Evolutionary conservation across 2,113 vertebrate species (phyloP).

Genomic region (Paracanthobrama guichenoti): DNA sequence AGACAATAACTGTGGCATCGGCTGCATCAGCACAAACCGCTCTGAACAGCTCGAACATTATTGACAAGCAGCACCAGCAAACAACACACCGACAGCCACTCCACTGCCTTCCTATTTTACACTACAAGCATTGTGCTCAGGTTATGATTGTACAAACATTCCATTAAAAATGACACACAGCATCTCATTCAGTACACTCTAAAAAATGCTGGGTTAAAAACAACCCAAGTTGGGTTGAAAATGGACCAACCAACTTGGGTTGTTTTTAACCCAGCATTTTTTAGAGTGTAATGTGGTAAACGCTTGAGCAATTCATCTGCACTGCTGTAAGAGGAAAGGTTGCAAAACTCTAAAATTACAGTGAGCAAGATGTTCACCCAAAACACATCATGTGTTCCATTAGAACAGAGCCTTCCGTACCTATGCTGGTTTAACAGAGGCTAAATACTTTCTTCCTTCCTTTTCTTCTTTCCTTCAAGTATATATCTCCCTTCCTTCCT

Average conservation of each 20-base stretch:
- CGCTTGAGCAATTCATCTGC: neutral
- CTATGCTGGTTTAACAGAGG: neutral
- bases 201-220: no score
- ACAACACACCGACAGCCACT: constrained; percentile 17
- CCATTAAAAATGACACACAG: neutral
- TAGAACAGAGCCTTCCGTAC: neutral
- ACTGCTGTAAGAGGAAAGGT: neutral
- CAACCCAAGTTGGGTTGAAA: no score
- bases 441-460: neutral
- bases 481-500: no score
- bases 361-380: neutral
- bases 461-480: neutral
- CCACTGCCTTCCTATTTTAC: neutral
- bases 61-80: constrained; percentile 2
- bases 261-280: no score
- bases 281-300: neutral
- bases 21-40: constrained; percentile 15
- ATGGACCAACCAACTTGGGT: no score
- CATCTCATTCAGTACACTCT: neutral
- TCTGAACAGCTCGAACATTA: constrained; percentile 3
- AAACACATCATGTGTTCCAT: neutral
- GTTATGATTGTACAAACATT: neutral
- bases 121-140: neutral
- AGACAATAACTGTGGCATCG: constrained; percentile 17
- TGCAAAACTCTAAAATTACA: neutral